Evolutionary conservation across 2,888 invertebrate species (phyloP).

Genomic region (Drosophila niveifrons): DNA sequence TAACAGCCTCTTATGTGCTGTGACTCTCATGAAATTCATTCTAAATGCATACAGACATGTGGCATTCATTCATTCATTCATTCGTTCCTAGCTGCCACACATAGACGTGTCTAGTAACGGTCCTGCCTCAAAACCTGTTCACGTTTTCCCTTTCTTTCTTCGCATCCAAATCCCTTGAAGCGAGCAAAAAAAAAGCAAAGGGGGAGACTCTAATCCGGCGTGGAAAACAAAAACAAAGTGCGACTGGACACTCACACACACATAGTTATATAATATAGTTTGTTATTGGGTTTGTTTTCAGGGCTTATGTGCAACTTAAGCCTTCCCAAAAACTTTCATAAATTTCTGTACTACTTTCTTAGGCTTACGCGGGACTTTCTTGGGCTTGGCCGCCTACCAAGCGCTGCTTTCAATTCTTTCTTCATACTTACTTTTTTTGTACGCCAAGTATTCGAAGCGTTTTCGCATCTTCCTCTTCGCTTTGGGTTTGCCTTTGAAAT

Average conservation of each 20-base stretch:
- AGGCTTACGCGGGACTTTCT: slow-evolving; percentile 29
- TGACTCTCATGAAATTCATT: slow-evolving; percentile 63
- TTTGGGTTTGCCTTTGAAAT: slow-evolving; percentile 33
- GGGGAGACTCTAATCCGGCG: slow-evolving; percentile 61
- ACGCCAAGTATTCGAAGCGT: slow-evolving; percentile 63
- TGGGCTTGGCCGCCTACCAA: slow-evolving; percentile 22
- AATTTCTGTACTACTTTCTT: slow-evolving; percentile 36
- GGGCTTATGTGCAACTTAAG: slow-evolving; percentile 74
- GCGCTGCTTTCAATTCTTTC: slow-evolving; percentile 35
- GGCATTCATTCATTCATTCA: slow-evolving; percentile 66
- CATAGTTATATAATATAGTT: background rate
- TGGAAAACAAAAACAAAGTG: slow-evolving; percentile 43
- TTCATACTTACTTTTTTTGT: slow-evolving; percentile 30
- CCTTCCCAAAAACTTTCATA: slow-evolving; percentile 62
- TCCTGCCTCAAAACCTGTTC: slow-evolving; percentile 34
- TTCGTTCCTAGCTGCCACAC: background rate
- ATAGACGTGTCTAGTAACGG: slow-evolving; percentile 50
- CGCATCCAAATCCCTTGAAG: slow-evolving; percentile 57
- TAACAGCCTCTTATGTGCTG: slow-evolving; percentile 66
- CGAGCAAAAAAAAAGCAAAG: slow-evolving; percentile 34
- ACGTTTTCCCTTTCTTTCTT: slow-evolving; percentile 5
- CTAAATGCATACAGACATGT: slow-evolving; percentile 56
- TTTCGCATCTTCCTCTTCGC: slow-evolving; percentile 13
- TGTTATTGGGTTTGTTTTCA: slow-evolving; percentile 69
- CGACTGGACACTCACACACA: slow-evolving; percentile 41